Evolutionary conservation across 1,140 invertebrate species (phyloP).

Genomic region (Dufourea novaeangliae): DNA sequence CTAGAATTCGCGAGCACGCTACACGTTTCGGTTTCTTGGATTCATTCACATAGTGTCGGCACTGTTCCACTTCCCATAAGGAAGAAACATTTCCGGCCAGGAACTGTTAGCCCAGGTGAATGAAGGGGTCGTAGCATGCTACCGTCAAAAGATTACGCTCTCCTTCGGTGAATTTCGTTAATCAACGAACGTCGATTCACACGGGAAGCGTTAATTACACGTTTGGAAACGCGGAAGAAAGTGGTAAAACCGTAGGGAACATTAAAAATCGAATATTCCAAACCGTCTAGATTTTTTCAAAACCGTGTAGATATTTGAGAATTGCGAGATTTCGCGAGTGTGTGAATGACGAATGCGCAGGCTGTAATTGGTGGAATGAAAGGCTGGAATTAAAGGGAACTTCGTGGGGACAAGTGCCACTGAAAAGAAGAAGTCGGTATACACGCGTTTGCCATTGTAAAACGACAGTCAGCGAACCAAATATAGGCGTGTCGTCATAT

Average conservation of each 20-base stretch:
- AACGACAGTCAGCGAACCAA: conserved; percentile 12
- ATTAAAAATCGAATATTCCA: neutral
- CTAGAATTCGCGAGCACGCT: neutral
- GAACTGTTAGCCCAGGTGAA: conserved; percentile 23
- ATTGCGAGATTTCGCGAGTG: no score
- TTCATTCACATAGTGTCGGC: neutral
- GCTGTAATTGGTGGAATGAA: no score
- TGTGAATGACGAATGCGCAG: no score
- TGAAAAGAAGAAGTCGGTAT: neutral
- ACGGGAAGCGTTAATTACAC: neutral
- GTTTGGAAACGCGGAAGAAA: neutral
- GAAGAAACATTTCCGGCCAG: conserved; percentile 12
- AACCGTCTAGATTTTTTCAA: neutral
- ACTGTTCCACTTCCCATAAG: conserved; percentile 26
- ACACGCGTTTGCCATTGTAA: neutral
- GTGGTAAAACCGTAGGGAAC: neutral
- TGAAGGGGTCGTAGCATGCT: neutral
- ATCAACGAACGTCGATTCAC: neutral
- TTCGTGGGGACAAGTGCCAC: neutral
- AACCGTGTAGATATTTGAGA: no score
- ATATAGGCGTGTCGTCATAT: conserved; percentile 63
- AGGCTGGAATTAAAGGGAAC: neutral
- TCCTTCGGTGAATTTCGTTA: neutral
- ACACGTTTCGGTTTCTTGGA: neutral
- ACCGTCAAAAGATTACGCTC: conserved; percentile 12